phyloP scores from a whole-genome alignment of 2,888 invertebrate species.

The Pseudolycoriella hygida region DNA sequence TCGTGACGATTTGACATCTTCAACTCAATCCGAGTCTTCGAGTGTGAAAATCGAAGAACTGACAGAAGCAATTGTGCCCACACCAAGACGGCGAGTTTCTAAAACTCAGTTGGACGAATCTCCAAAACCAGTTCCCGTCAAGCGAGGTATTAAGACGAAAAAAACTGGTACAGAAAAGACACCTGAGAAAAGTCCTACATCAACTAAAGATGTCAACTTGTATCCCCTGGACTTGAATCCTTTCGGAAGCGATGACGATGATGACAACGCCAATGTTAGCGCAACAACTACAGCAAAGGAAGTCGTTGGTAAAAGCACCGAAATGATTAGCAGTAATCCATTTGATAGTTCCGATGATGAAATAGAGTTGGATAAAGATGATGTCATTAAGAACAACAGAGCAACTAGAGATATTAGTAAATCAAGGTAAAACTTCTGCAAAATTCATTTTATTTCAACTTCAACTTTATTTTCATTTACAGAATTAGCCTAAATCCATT shows the following conservation, averaged over 20 bases:
- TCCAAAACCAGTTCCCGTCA: neutral
- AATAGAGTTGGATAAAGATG: conserved; percentile 16
- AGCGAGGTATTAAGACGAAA: neutral
- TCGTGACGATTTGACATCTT: no score
- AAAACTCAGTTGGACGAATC: no score
- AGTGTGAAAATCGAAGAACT: no score
- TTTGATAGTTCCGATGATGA: conserved; percentile 51
- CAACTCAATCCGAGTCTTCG: no score
- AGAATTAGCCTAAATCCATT: conserved; percentile 50
- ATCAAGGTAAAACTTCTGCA: conserved; percentile 18
- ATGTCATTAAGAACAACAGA: neutral
- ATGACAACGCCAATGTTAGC: conserved; percentile 27
- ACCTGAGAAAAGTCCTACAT: no score
- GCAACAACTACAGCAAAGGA: conserved; percentile 7
- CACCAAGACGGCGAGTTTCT: no score
- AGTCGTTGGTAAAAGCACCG: conserved; percentile 2
- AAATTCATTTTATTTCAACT: conserved; percentile 7
- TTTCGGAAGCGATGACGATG: conserved; percentile 53
- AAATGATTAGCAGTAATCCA: conserved; percentile 33
- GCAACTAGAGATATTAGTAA: neutral
- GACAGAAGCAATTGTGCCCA: no score
- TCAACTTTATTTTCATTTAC: conserved; percentile 2
- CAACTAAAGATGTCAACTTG: no score
- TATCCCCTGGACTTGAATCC: conserved; percentile 75
- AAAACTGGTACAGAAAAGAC: neutral